phyloP scores from a whole-genome alignment of 2,797 vertebrate genomes.

The Cuculus canorus region DNA sequence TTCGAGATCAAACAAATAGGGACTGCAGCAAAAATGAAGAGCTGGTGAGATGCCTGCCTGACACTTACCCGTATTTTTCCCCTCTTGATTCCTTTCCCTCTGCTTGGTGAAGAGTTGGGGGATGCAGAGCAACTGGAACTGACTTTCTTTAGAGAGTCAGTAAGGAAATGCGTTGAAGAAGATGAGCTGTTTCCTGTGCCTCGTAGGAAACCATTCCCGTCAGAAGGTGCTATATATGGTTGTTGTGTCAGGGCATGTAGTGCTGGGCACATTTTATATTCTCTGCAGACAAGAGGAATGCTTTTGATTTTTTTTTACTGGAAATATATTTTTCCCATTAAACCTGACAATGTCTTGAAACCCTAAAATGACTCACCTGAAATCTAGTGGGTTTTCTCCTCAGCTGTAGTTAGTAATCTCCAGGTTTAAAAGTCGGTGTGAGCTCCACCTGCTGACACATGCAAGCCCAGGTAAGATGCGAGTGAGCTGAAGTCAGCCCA shows the following conservation, averaged over 20 bases:
- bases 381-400: not conserved
- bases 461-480: not conserved
- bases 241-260: not conserved
- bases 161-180: constrained; percentile 49
- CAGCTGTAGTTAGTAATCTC: not conserved
- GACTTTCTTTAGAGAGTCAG: not conserved
- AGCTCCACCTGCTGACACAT: not conserved
- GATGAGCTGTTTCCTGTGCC: not conserved
- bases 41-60: not conserved
- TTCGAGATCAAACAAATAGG: not conserved
- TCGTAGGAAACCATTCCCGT: not conserved
- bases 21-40: not conserved
- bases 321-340: not conserved
- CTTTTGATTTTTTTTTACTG: not conserved
- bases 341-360: not conserved
- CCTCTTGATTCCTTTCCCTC: not conserved
- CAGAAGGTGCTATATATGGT: not conserved
- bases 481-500: not conserved
- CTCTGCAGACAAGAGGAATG: not conserved
- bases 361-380: not conserved
- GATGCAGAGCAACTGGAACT: not conserved
- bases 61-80: constrained; percentile 1
- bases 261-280: not conserved
- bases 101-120: not conserved
- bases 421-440: not conserved